Conservation (phyloP, 1,140 invertebrate genomes). For the Drosophila ohnishii region DNA sequence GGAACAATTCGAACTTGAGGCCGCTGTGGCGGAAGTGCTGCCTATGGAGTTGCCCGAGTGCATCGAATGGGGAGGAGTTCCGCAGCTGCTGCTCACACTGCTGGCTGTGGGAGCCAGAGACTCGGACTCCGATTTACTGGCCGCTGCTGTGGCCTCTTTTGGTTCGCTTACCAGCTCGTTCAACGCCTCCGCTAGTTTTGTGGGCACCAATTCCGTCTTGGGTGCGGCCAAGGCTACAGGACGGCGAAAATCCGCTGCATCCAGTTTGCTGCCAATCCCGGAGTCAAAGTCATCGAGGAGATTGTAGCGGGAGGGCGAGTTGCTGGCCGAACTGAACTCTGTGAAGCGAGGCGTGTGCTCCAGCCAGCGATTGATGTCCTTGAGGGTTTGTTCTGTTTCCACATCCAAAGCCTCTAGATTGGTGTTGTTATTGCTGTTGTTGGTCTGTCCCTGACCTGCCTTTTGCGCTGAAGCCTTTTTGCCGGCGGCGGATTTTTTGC, state of each 20-base stretch:
- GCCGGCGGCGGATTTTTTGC: slow-evolving; percentile 55
- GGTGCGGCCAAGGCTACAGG: slow-evolving; percentile 70
- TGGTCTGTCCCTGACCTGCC: slow-evolving; percentile 42
- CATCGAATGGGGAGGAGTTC: slow-evolving; percentile 78
- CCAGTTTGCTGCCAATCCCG: slow-evolving; percentile 70
- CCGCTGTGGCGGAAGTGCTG: slow-evolving; percentile 71
- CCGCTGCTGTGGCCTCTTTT: slow-evolving; percentile 20
- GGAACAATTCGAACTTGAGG: slow-evolving; percentile 60
- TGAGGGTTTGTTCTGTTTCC: slow-evolving; percentile 91
- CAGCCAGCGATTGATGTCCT: slow-evolving; percentile 94
- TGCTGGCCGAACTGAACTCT: slow-evolving; percentile 89
- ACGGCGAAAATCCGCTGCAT: slow-evolving; percentile 71
- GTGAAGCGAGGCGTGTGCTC: slow-evolving; percentile 91
- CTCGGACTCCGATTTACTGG: slow-evolving; percentile 54
- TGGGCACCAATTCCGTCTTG: slow-evolving; percentile 72
- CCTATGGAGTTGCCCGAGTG: slow-evolving; percentile 78
- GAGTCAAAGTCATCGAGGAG: slow-evolving; percentile 84
- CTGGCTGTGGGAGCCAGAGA: slow-evolving; percentile 60
- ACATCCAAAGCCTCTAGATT: slow-evolving; percentile 90
- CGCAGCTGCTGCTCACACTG: slow-evolving; percentile 75
- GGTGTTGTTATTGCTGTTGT: slow-evolving; percentile 83
- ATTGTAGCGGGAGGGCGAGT: slow-evolving; percentile 87
- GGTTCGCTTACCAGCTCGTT: slow-evolving; percentile 71
- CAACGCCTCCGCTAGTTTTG: slow-evolving; percentile 68
- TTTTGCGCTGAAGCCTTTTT: slow-evolving; percentile 67